phyloP scores from a whole-genome alignment of 2,797 vertebrate genomes.

The Smutsia temminckii region DNA sequence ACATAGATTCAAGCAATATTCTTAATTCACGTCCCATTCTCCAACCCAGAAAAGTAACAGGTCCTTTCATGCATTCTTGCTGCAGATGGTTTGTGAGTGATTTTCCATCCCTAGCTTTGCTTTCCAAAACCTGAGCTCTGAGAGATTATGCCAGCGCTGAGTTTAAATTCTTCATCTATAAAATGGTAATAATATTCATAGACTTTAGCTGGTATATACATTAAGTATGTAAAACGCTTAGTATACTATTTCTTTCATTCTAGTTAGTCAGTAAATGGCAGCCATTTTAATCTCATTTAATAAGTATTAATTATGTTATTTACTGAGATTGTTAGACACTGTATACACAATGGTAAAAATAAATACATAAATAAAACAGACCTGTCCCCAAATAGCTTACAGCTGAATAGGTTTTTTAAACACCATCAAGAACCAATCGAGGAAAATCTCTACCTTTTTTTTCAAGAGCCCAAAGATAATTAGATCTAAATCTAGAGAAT shows the following conservation, averaged over 20 bases:
- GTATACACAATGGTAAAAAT: background rate
- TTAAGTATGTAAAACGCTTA: background rate
- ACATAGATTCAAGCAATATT: background rate
- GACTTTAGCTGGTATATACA: background rate
- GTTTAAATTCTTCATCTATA: background rate
- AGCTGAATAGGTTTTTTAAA: background rate
- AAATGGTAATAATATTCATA: background rate
- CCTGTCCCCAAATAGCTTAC: background rate
- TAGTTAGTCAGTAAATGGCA: background rate
- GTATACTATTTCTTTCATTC: background rate
- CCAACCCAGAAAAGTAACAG: background rate
- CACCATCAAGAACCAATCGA: background rate
- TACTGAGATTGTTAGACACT: background rate
- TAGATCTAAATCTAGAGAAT: background rate
- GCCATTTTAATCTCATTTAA: background rate
- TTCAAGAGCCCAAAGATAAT: background rate
- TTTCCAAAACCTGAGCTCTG: background rate
- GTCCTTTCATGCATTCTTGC: background rate
- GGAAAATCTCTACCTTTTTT: background rate
- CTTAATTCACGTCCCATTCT: background rate
- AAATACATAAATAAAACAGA: background rate
- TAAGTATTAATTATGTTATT: background rate
- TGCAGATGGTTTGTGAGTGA: background rate
- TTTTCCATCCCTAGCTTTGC: background rate
- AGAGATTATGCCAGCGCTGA: background rate